Base-by-base conservation (phyloP, 1,140 invertebrate genomes). In the Chrysomallon squamiferum region DNA sequence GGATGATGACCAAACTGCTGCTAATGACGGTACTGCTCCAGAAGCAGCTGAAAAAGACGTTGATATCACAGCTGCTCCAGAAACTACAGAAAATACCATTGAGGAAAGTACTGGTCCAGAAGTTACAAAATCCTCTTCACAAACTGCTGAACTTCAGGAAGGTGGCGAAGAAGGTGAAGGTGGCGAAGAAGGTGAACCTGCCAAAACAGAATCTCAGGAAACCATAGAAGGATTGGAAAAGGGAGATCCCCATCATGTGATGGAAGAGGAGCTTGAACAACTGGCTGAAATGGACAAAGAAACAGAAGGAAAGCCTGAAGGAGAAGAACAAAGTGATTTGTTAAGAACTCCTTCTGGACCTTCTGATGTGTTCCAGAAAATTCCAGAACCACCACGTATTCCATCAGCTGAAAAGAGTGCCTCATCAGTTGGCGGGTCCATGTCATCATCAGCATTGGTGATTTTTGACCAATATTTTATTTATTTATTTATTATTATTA, bases 391-490 rank as follows among this genome's bases (percentile, higher is more conserved):
- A 59, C 45, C 60, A 15, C 61, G 74, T 62, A 69, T 81, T 27
- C 79, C 76, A 22, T 71, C 78, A 50, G 69, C 73, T 30, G 77
- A 78, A 29, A 66, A 71, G 20, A 62, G 72, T n/a, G 73, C 75
- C 43, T 71, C 74, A 22, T 66, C 52, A 29, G 57, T 78, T 22
- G 72, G 74, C 50, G 76, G 76, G 18, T 72, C 73, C 25, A 77
- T 76, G 5, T 38, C 35, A 73, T 77, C 77, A 38, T 71, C 73
- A 50, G 79, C 79, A 32, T 50, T 81, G 65, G 79, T 81, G 66
- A 62, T 25, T 3, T 20, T 20, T 52, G n/a, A 15, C 27, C 3
- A 25, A 27, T 20, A 30, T 20, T 33, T 59, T 18, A 4, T 41
- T 6, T 1, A 3, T 13, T 9, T 3, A 7, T 1, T 6, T 59